phyloP scores from a whole-genome alignment of 92 coral and sea anemone species.

The Porites rus region DNA sequence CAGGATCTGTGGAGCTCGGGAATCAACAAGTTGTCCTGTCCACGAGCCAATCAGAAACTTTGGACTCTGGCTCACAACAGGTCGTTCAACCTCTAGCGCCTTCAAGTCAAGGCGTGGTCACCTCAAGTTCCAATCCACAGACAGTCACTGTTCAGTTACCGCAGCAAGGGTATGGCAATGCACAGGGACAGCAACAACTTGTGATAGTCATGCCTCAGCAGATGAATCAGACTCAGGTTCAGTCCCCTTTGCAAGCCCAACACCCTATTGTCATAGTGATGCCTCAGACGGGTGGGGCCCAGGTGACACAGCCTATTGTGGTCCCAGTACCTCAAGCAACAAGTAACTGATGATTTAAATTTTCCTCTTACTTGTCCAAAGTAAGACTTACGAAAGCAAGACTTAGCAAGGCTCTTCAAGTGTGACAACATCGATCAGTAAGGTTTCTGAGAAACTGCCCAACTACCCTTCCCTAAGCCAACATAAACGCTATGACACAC shows the following conservation, averaged over 20 bases:
- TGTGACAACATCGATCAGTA: no score
- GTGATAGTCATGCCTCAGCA: conserved; percentile 92
- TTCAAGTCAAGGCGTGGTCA: conserved; percentile 47
- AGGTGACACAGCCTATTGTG: conserved; percentile 80
- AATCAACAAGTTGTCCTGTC: no score
- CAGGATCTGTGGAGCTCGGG: no score
- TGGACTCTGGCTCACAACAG: conserved; percentile 19
- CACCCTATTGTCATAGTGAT: conserved; percentile 91
- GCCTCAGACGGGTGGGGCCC: conserved; percentile 84
- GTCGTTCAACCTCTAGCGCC: conserved; percentile 33
- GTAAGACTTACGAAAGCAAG: no score
- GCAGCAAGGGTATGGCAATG: conserved; percentile 47
- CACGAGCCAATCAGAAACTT: no score
- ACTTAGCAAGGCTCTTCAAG: no score
- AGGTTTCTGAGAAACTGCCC: no score
- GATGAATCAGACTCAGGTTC: conserved; percentile 40
- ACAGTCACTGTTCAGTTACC: conserved; percentile 73
- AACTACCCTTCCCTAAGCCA: no score
- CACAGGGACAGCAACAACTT: conserved; percentile 74
- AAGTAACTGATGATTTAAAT: conserved; percentile 17
- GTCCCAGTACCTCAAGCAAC: conserved; percentile 83
- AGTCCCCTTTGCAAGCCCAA: conserved; percentile 54
- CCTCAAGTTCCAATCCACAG: conserved; percentile 52
- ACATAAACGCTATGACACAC: no score
- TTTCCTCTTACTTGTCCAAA: no score